Base-by-base conservation (phyloP, 2,888 invertebrate species). In the Folsomia manolachei region DNA sequence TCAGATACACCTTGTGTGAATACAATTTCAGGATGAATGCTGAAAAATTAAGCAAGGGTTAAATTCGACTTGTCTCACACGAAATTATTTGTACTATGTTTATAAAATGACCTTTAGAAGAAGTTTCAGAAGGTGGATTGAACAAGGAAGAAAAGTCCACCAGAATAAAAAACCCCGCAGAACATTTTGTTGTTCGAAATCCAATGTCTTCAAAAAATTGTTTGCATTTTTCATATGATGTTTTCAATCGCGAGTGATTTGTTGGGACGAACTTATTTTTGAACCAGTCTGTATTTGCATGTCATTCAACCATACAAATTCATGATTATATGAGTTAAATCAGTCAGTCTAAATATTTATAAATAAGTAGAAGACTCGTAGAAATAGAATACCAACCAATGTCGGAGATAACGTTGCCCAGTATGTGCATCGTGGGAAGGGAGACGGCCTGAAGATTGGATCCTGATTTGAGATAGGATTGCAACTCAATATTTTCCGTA, bases 221-320 rank as follows among this genome's bases (percentile, higher is more conserved):
- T 52, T 69, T 71, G 1, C 72, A 73, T 39, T 63, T 70, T 9
- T 24, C 27, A 27, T 75, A 75, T 19, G 73, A 70, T 19, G 67
- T 26, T 60, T 26, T 68, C 66, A 79, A 52, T 56, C 71, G 69
- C 26, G 72, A 26, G 21, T 77, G 74, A 63, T 79, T 74, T 61
- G 24, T 27, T 1, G 70, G 71, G 4, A 77, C 68, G 56, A 79
- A 79, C 11, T 27, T 23, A 18, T 71, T 70, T 24, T 72, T 52
- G 24, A 79, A 74, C 79, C 79, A 79, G 21, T 76, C 79, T 79
- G 51, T 9, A 51, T n/a, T n/a, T n/a, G n/a, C n/a, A n/a, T n/a
- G n/a, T n/a, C n/a, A 51, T 51, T 14, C 63, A 26, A 68, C 25
- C 51, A 21, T 4, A 23, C 18, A 53, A n/a, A 2, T 4, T 52